A percentile compares a stretch with the other conserved stretches of the same genome.
Evolutionary conservation across 2,797 vertebrate species (phyloP).

Genomic region (Pampus argenteus): DNA sequence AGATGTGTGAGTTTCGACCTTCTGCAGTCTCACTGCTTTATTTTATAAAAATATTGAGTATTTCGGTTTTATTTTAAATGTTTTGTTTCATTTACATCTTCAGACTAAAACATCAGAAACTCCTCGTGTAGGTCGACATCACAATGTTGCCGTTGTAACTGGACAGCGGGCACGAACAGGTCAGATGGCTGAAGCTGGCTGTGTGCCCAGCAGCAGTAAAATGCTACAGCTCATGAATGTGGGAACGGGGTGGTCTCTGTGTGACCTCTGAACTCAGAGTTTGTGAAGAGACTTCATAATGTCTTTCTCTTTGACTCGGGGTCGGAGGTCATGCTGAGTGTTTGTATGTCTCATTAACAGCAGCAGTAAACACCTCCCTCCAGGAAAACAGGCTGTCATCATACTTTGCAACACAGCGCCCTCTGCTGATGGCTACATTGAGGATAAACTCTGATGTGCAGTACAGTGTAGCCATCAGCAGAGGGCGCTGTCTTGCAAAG

Average conservation of each 20-base stretch:
- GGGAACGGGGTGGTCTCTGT: slow-evolving; percentile 14
- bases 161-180: too few relatives aligned
- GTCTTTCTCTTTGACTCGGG: not conserved
- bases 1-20: too few relatives aligned
- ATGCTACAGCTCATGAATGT: not conserved
- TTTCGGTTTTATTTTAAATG: too few relatives aligned
- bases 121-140: not conserved
- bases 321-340: slow-evolving; percentile 22
- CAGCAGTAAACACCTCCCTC: not conserved
- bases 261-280: slow-evolving; percentile 21
- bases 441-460: too few relatives aligned
- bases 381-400: not conserved
- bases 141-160: not conserved
- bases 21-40: too few relatives aligned
- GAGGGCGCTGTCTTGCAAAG: too few relatives aligned
- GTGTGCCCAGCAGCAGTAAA: slow-evolving; percentile 25
- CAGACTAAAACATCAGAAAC: accelerated
- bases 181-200: not conserved
- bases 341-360: slow-evolving; percentile 28
- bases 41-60: too few relatives aligned
- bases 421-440: too few relatives aligned
- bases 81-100: not conserved
- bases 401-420: too few relatives aligned
- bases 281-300: slow-evolving; percentile 3
- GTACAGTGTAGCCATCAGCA: too few relatives aligned